phyloP scores from a whole-genome alignment of 2,113 vertebrate genomes.

The Pedetes capensis region DNA sequence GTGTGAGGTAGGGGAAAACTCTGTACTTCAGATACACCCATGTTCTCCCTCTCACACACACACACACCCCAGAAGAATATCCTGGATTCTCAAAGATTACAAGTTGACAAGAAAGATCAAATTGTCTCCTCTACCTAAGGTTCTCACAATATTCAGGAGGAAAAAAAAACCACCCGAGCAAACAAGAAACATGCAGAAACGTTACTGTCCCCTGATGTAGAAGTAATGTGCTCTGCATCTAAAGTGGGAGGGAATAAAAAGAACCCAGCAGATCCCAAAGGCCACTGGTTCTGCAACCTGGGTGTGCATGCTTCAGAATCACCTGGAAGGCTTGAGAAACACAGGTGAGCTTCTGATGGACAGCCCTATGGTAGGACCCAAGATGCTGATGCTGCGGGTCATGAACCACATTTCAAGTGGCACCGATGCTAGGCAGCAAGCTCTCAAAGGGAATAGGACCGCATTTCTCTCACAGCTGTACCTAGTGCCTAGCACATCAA shows the following conservation, averaged over 20 bases:
- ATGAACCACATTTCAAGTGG: rapidly evolving
- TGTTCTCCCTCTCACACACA: not conserved
- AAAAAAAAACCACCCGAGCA: not conserved
- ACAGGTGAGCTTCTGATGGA: not conserved
- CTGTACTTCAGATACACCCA: not conserved
- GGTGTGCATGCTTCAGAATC: not conserved
- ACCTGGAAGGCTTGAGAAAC: not conserved
- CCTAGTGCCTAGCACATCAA: not conserved
- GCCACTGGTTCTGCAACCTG: not conserved
- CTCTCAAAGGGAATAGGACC: rapidly evolving
- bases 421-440: not conserved
- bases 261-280: not conserved
- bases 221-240: not conserved
- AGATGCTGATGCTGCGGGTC: no score
- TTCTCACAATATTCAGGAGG: not conserved
- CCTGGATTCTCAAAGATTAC: not conserved
- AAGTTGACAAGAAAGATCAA: not conserved
- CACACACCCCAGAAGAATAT: not conserved
- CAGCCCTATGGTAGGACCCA: not conserved
- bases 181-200: not conserved
- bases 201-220: not conserved
- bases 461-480: rapidly evolving
- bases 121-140: not conserved
- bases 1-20: not conserved
- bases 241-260: not conserved